Evolutionary conservation across 2,797 vertebrate species (phyloP).

Genomic region (Gambelia wislizenii): DNA sequence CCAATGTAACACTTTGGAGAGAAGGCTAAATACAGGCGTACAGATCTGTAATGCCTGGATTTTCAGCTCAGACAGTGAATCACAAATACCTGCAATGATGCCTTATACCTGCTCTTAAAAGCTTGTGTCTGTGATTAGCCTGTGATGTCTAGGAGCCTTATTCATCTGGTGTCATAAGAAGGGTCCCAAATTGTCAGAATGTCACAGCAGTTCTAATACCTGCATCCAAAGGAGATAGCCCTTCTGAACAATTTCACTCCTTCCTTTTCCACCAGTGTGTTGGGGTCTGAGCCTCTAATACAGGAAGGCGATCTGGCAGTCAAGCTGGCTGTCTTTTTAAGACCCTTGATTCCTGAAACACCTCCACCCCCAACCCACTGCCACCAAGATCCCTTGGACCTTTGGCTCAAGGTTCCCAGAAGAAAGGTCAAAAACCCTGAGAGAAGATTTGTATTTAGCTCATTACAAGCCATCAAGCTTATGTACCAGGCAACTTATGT

Average conservation of each 20-base stretch:
- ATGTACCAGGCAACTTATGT: too few species aligned
- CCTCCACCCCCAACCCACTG: not conserved
- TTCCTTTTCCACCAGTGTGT: not conserved
- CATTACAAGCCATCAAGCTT: conserved; percentile 5
- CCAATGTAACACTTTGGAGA: not conserved
- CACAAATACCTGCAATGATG: too few species aligned
- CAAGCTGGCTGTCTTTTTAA: not conserved
- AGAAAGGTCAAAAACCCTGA: not conserved
- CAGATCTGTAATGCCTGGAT: not conserved
- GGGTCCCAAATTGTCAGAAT: not conserved
- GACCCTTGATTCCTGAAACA: not conserved
- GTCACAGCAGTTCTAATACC: not conserved
- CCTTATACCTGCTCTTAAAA: not conserved
- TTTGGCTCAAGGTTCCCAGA: not conserved
- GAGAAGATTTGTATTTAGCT: not conserved
- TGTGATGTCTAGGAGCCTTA: not conserved
- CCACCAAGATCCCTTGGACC: too few species aligned
- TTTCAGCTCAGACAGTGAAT: not conserved
- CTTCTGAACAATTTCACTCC: not conserved
- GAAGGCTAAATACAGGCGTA: not conserved
- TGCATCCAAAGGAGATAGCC: not conserved
- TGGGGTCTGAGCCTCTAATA: not conserved
- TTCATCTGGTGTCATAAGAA: not conserved
- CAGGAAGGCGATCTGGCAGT: not conserved
- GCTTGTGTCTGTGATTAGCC: not conserved